A percentile compares a stretch with the other conserved stretches of the same genome.
Evolutionary conservation across 1,140 invertebrate species (phyloP).

Genomic region (Euwallacea fornicatus): DNA sequence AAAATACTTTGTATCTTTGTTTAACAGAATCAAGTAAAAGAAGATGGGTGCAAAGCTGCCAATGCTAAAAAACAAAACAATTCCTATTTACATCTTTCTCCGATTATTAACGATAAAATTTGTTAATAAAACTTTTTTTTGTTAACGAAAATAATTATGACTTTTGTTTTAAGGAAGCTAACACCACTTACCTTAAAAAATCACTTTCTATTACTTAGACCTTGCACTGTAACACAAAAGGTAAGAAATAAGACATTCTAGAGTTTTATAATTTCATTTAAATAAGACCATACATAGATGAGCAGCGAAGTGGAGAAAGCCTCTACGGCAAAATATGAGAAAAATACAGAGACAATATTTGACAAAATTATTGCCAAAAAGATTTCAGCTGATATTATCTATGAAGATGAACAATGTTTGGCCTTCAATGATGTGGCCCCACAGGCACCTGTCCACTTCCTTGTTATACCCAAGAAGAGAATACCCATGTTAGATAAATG

Average conservation of each 20-base stretch:
- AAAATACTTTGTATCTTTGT: too few relatives aligned
- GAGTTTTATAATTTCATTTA: background rate
- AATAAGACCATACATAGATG: slow-evolving; percentile 36
- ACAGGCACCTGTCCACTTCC: slow-evolving; percentile 80
- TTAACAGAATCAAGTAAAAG: too few relatives aligned
- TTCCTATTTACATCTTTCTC: too few relatives aligned
- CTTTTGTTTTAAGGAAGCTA: too few relatives aligned
- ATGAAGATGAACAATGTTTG: slow-evolving; percentile 77
- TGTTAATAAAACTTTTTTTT: too few relatives aligned
- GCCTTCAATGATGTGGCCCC: slow-evolving; percentile 79
- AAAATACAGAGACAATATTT: slow-evolving; percentile 68
- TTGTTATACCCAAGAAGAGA: slow-evolving; percentile 74
- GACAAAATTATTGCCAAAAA: slow-evolving; percentile 76
- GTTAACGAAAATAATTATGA: too few relatives aligned
- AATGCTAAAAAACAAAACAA: too few relatives aligned
- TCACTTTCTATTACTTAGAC: too few relatives aligned
- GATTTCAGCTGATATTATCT: slow-evolving; percentile 79
- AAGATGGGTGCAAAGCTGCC: too few relatives aligned
- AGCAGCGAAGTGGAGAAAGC: slow-evolving; percentile 58
- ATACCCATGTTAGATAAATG: slow-evolving; percentile 49
- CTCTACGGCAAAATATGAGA: slow-evolving; percentile 45
- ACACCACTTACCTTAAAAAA: too few relatives aligned
- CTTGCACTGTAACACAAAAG: too few relatives aligned
- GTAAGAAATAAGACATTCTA: slow-evolving; percentile 5
- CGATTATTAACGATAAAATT: too few relatives aligned